Conservation (phyloP, 2,113 vertebrate genomes). For the Cyanocitta stelleri region DNA sequence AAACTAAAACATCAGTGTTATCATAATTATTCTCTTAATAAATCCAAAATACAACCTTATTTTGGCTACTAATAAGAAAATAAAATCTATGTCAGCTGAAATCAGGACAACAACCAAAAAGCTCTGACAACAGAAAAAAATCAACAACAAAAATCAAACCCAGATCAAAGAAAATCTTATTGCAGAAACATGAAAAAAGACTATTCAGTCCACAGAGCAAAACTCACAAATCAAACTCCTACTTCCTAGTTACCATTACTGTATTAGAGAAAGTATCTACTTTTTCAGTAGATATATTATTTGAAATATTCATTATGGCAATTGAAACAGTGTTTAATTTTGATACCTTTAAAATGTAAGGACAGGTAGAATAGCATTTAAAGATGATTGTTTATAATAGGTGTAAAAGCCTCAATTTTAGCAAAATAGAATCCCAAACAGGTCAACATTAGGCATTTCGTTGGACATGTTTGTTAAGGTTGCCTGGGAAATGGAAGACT, state of each 20-base stretch:
- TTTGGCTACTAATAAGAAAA: not conserved
- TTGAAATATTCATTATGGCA: not conserved
- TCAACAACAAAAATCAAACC: not conserved
- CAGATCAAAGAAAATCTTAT: not conserved
- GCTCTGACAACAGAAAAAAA: not conserved
- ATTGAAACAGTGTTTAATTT: not conserved
- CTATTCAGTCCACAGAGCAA: not conserved
- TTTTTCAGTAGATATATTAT: not conserved
- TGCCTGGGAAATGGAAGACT: not conserved
- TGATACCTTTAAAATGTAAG: not conserved
- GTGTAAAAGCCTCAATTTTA: not conserved
- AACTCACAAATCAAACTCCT: not conserved
- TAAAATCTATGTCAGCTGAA: not conserved
- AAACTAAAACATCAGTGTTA: not conserved
- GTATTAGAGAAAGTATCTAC: not conserved
- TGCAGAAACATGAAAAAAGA: not conserved
- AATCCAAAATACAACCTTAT: not conserved
- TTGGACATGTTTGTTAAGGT: not conserved
- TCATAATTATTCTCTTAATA: not conserved
- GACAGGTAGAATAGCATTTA: not conserved
- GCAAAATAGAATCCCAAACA: not conserved
- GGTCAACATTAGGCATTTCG: not conserved
- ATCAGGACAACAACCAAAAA: not conserved
- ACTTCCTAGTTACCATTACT: not conserved
- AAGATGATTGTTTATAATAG: not conserved